phyloP scores from a whole-genome alignment of 2,888 invertebrate species.

The Pasiphila rectangulata region DNA sequence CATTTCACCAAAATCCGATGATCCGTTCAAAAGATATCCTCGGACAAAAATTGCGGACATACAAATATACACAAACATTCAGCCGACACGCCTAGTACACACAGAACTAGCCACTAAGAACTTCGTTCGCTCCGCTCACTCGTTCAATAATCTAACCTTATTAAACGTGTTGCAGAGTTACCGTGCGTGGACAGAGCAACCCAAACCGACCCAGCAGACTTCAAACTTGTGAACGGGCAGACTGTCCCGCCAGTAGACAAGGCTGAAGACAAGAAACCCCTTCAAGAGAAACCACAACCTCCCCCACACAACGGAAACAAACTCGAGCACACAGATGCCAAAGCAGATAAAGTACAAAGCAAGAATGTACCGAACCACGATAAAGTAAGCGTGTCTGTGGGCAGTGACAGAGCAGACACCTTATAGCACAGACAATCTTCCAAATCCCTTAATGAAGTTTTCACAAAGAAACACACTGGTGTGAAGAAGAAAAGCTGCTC shows the following conservation, averaged over 20 bases:
- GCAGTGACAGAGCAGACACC: constrained; percentile 52
- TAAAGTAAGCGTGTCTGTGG: constrained; percentile 25
- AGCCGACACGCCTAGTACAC: too few species aligned
- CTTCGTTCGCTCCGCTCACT: too few species aligned
- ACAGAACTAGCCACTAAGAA: too few species aligned
- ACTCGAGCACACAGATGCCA: constrained; percentile 36
- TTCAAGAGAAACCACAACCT: too few species aligned
- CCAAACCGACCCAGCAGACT: constrained; percentile 64
- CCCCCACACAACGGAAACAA: constrained; percentile 33
- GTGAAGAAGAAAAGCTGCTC: constrained; percentile 68
- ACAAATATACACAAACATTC: too few species aligned
- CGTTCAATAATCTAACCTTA: not conserved
- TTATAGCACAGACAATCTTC: constrained; percentile 73
- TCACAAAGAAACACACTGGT: constrained; percentile 49
- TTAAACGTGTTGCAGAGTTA: constrained; percentile 47
- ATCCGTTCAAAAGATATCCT: too few species aligned
- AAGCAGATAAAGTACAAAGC: constrained; percentile 38
- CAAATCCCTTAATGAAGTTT: constrained; percentile 59
- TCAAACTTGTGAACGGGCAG: constrained; percentile 61
- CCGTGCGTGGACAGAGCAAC: constrained; percentile 61
- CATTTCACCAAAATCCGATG: too few species aligned
- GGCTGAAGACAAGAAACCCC: constrained; percentile 7
- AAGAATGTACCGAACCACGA: constrained; percentile 36
- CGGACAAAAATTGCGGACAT: too few species aligned
- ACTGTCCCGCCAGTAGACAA: constrained; percentile 36